These are phyloP conservation scores for Diglossa cyanea DNA, from an alignment of 2,797 vertebrate species.

Conservation along the genomic window DNA sequence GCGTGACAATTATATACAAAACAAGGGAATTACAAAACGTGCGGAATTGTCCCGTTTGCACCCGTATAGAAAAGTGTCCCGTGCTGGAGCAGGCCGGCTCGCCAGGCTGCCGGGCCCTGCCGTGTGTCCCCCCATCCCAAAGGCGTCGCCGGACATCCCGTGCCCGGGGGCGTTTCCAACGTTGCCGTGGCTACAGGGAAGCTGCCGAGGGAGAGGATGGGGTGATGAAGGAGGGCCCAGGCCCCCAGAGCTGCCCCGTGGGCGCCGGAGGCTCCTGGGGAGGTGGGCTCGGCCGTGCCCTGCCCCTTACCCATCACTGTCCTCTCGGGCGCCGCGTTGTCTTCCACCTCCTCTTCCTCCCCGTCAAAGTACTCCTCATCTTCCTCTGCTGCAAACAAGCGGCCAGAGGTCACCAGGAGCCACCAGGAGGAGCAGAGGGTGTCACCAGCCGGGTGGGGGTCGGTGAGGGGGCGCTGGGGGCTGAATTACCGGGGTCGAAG, in stretches of 20 bases:
- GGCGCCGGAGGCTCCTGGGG: background rate
- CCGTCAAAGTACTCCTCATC: conserved; percentile 73
- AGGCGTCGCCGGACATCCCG: conserved; percentile 1
- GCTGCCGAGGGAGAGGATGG: conserved; percentile 25
- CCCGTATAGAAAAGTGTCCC: conserved; percentile 74
- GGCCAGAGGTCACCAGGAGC: background rate
- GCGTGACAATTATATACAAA: conserved; percentile 77
- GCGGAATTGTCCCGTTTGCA: conserved; percentile 74
- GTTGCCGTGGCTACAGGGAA: conserved; percentile 46
- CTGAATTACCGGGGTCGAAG: conserved; percentile 78
- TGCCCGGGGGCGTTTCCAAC: background rate
- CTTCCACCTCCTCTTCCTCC: conserved; percentile 71
- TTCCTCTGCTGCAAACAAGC: conserved; percentile 62
- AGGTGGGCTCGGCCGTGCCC: background rate
- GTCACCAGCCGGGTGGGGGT: rapidly evolving
- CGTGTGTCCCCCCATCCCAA: background rate
- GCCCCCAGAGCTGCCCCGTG: rapidly evolving
- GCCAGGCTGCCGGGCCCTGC: background rate
- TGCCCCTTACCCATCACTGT: conserved; percentile 64
- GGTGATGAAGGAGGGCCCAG: background rate
- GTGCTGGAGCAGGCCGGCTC: conserved; percentile 49
- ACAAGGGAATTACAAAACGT: conserved; percentile 69
- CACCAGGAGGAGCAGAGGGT: rapidly evolving
- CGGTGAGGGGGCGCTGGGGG: rapidly evolving
- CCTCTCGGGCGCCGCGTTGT: conserved; percentile 35